Conservation (phyloP, 2,888 invertebrate genomes). For the Arctia plantaginis region DNA sequence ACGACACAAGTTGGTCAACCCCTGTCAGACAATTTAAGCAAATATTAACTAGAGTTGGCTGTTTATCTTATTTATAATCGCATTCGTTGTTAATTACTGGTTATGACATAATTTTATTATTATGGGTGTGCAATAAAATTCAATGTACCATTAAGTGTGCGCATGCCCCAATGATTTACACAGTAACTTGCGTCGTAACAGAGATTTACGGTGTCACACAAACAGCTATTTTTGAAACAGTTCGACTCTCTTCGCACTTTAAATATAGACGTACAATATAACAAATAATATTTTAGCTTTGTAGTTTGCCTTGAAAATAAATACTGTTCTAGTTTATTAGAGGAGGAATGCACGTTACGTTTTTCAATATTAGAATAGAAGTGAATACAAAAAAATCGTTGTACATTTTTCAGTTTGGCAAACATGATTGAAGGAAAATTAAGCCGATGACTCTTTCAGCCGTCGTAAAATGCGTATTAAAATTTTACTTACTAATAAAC, state of each 20-base stretch:
- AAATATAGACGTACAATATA: constrained; percentile 82
- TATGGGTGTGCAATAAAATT: constrained; percentile 76
- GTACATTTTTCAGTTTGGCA: constrained; percentile 36
- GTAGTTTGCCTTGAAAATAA: constrained; percentile 69
- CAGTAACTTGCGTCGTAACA: constrained; percentile 76
- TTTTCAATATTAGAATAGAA: constrained; percentile 34
- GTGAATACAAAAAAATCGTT: constrained; percentile 22
- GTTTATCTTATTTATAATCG: constrained; percentile 52
- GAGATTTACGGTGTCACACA: constrained; percentile 82
- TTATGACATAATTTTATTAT: constrained; percentile 75
- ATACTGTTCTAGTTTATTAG: constrained; percentile 65
- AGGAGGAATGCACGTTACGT: constrained; percentile 46
- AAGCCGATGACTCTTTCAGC: constrained; percentile 20
- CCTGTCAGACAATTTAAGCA: constrained; percentile 22
- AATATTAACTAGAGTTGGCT: constrained; percentile 25
- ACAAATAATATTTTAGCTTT: constrained; percentile 75
- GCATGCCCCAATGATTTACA: constrained; percentile 76
- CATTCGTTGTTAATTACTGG: constrained; percentile 67
- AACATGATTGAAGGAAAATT: constrained; percentile 39
- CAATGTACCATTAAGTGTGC: constrained; percentile 75
- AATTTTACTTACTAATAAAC: constrained; percentile 24
- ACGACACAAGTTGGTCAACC: constrained; percentile 19
- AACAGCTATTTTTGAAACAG: constrained; percentile 79
- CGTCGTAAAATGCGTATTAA: constrained; percentile 18
- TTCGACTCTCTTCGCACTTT: constrained; percentile 80